Percentiles rank a stretch among this genome's conserved stretches.
Conservation (phyloP, 1,140 invertebrate species). For the Dendrolimus punctatus region DNA sequence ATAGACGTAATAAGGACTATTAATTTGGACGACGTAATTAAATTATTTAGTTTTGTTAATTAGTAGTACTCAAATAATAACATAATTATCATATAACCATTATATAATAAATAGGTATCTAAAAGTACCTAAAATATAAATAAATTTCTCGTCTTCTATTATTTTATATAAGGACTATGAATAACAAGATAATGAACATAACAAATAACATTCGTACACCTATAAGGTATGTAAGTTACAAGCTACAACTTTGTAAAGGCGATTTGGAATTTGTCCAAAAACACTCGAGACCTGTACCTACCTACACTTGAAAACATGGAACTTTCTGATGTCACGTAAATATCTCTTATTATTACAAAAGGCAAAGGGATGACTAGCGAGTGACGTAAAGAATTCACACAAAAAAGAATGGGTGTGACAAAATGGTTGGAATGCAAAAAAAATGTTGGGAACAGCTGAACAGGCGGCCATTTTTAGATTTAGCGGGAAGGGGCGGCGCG, state of each 20-base stretch:
- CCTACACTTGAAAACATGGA: constrained; percentile 10
- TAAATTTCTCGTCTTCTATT: too few relatives aligned
- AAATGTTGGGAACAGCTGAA: constrained; percentile 39
- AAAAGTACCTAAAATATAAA: too few relatives aligned
- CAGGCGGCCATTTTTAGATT: constrained; percentile 58
- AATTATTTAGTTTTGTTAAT: too few relatives aligned
- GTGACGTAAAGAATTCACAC: not conserved
- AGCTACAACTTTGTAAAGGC: constrained; percentile 6
- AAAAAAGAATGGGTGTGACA: constrained; percentile 19
- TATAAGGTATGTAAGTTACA: not conserved
- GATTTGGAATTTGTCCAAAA: constrained; percentile 14
- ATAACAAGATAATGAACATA: too few relatives aligned
- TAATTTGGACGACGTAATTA: too few relatives aligned
- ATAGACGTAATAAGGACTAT: too few relatives aligned
- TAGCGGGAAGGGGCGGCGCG: constrained; percentile 50
- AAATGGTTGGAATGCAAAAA: constrained; percentile 41
- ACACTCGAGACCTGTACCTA: constrained; percentile 6
- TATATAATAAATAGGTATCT: too few relatives aligned
- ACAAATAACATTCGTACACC: constrained; percentile 9
- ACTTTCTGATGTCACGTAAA: constrained; percentile 12
- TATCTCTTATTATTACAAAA: constrained; percentile 7
- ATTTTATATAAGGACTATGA: too few relatives aligned
- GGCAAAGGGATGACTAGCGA: too few relatives aligned
- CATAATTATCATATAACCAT: too few relatives aligned
- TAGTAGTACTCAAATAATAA: too few relatives aligned